Evolutionary conservation across 2,797 vertebrate genomes (phyloP).

Genomic region (Falco columbarius): DNA sequence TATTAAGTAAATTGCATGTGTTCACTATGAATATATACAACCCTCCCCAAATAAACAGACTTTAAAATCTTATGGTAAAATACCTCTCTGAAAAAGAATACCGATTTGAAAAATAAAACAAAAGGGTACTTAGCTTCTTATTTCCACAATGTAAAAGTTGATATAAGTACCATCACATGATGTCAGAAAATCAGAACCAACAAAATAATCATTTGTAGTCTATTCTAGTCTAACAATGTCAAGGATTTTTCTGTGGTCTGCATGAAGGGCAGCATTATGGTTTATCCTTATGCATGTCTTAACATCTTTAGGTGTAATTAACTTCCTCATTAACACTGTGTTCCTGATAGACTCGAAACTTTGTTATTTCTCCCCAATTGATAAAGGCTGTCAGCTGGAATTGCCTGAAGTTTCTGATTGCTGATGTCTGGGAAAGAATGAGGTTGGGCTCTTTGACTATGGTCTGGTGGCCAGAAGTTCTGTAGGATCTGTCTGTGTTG

Average conservation of each 20-base stretch:
- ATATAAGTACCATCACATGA: neutral
- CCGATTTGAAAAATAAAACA: neutral
- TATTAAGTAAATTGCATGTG: neutral
- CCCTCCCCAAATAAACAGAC: rapidly evolving
- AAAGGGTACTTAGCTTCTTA: neutral
- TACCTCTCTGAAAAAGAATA: neutral
- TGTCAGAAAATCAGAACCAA: neutral
- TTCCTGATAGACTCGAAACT: neutral
- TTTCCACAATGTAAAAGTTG: neutral
- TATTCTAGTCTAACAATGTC: neutral
- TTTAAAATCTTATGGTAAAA: neutral
- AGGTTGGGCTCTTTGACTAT: neutral
- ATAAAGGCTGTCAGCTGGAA: neutral
- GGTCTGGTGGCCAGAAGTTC: neutral
- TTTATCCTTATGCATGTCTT: neutral
- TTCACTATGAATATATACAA: neutral
- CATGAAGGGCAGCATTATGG: neutral
- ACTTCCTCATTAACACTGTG: neutral
- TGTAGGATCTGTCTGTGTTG: neutral
- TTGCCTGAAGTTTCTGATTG: neutral
- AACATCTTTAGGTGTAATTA: neutral
- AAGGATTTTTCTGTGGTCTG: neutral
- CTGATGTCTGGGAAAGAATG: neutral
- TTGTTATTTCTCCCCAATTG: neutral
- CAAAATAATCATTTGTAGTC: neutral